These are phyloP conservation scores for Cordilura impudica DNA, from an alignment of 2,888 invertebrate genomes.

Conservation along the genomic window DNA sequence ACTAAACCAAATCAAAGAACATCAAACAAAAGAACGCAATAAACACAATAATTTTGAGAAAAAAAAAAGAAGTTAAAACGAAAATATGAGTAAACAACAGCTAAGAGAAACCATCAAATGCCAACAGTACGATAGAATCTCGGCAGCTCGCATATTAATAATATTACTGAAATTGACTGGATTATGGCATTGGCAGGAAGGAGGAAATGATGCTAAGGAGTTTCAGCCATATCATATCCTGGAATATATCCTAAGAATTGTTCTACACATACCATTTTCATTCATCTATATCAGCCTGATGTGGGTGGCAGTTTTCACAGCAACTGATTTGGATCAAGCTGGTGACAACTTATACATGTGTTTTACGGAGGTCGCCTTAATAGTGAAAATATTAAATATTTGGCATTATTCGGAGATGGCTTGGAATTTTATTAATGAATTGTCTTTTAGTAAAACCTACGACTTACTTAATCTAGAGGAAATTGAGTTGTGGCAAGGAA, in stretches of 20 bases:
- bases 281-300: slow-evolving; percentile 64
- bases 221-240: slow-evolving; percentile 11
- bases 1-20: slow-evolving; percentile 8
- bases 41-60: background rate
- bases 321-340: slow-evolving; percentile 64
- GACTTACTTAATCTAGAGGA: slow-evolving; percentile 58
- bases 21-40: slow-evolving; percentile 13
- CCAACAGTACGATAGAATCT: slow-evolving; percentile 43
- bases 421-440: slow-evolving; percentile 55
- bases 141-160: slow-evolving; percentile 45
- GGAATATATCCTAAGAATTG: slow-evolving; percentile 51
- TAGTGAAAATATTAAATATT: slow-evolving; percentile 66
- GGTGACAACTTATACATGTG: slow-evolving; percentile 68
- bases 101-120: background rate
- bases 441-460: slow-evolving; percentile 45
- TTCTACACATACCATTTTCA: slow-evolving; percentile 66
- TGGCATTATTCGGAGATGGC: slow-evolving; percentile 62
- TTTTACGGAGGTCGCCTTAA: slow-evolving; percentile 64
- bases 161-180: slow-evolving; percentile 59
- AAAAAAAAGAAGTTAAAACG: background rate
- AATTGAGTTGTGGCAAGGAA: slow-evolving; percentile 43
- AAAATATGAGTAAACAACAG: background rate
- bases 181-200: slow-evolving; percentile 38
- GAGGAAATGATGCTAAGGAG: slow-evolving; percentile 21
- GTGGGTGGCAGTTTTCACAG: slow-evolving; percentile 65